Percentiles rank a stretch among this genome's conserved stretches.
Evolutionary conservation across 2,113 vertebrate genomes (phyloP).

Genomic region (Sciurus niger): DNA sequence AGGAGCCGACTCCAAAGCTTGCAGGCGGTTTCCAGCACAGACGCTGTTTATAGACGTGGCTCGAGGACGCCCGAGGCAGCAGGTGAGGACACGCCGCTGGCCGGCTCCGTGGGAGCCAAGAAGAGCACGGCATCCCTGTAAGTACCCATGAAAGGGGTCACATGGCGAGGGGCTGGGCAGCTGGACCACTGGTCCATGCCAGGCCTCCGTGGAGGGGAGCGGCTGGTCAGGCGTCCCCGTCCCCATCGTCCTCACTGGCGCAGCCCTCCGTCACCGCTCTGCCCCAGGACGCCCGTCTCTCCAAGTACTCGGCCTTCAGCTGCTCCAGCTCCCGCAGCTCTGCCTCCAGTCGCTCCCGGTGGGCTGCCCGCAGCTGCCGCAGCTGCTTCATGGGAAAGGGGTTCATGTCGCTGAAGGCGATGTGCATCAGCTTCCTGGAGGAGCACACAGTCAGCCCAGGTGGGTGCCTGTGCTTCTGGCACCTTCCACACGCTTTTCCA

Average conservation of each 20-base stretch:
- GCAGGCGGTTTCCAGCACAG: background rate
- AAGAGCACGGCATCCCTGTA: background rate
- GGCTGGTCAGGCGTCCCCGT: constrained; percentile 76
- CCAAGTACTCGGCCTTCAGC: constrained; percentile 91
- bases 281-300: constrained; percentile 84
- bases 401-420: constrained; percentile 96
- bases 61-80: background rate
- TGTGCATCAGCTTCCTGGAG: constrained; percentile 92
- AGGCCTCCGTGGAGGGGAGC: background rate
- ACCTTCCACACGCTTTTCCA: background rate
- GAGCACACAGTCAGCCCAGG: background rate
- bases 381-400: constrained; percentile 94
- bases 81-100: background rate
- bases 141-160: background rate
- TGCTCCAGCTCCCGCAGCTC: constrained; percentile 92
- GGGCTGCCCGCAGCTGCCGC: constrained; percentile 89
- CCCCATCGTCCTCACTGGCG: constrained; percentile 94
- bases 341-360: constrained; percentile 92
- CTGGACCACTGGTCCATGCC: background rate
- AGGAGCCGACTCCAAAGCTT: background rate
- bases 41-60: background rate
- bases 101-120: background rate
- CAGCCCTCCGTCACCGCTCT: constrained; percentile 80
- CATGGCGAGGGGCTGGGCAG: background rate
- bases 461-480: fast-evolving